Percentiles rank a stretch among this genome's conserved stretches.
Conservation (phyloP, 1,140 invertebrate genomes). For the Drosophila pallidifrons region DNA sequence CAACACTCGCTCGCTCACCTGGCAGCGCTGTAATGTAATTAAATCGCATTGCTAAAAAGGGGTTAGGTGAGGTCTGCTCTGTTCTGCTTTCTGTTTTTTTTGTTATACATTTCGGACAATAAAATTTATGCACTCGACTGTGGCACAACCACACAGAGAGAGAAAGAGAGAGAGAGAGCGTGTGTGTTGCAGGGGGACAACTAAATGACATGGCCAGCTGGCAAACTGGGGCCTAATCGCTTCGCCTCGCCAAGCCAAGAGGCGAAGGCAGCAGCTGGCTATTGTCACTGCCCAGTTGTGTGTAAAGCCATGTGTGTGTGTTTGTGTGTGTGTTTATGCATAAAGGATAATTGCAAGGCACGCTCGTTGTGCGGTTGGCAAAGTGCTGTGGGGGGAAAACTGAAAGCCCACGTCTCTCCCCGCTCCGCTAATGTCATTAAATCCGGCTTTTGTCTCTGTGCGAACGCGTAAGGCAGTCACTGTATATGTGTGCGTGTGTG, state of each 20-base stretch:
- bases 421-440: conserved; percentile 70
- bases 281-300: conserved; percentile 46
- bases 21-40: conserved; percentile 64
- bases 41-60: conserved; percentile 68
- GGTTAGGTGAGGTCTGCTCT: conserved; percentile 27
- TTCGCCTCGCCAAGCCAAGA: conserved; percentile 13
- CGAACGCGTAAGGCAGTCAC: conserved; percentile 19
- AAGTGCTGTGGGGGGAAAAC: neutral
- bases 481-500: conserved; percentile 20
- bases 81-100: conserved; percentile 19
- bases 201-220: conserved; percentile 71
- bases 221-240: conserved; percentile 76
- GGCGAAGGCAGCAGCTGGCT: neutral
- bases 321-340: conserved; percentile 40
- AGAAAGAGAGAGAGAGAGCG: neutral
- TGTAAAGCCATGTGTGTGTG: conserved; percentile 6
- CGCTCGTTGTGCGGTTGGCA: conserved; percentile 3
- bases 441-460: conserved; percentile 37
- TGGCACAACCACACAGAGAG: neutral
- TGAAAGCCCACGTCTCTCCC: neutral
- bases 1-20: neutral
- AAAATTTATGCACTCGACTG: conserved; percentile 73
- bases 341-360: conserved; percentile 68
- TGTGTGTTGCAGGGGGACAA: conserved; percentile 7
- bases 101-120: conserved; percentile 63